These are phyloP conservation scores for Speoplatyrhinus poulsoni DNA, from an alignment of 2,113 vertebrate species.

Conservation along the genomic window DNA sequence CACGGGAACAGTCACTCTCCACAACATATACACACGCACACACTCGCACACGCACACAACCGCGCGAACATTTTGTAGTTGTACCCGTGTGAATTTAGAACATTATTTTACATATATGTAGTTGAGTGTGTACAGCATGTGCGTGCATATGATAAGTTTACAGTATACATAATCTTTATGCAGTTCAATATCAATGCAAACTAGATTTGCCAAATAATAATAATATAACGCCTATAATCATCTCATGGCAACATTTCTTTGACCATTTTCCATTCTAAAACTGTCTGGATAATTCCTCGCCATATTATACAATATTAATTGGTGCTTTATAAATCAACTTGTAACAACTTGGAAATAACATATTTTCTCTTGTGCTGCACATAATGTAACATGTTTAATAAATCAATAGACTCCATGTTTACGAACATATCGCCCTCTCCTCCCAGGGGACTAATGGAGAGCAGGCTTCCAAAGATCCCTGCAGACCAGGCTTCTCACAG, in stretches of 20 bases:
- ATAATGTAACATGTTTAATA: neutral
- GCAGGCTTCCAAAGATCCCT: slow-evolving; percentile 61
- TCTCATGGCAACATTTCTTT: too few species aligned
- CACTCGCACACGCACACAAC: slow-evolving; percentile 1
- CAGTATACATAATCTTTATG: too few species aligned
- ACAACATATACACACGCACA: neutral
- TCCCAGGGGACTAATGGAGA: slow-evolving; percentile 75
- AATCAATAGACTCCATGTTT: slow-evolving; percentile 59
- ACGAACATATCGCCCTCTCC: slow-evolving; percentile 49
- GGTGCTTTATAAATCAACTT: too few species aligned
- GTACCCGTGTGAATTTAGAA: slow-evolving; percentile 7
- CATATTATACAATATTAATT: neutral
- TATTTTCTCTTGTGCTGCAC: neutral
- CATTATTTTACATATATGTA: slow-evolving; percentile 40
- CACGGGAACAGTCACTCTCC: neutral
- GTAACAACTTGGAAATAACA: neutral
- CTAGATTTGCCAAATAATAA: too few species aligned
- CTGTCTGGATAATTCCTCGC: too few species aligned
- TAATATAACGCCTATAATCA: too few species aligned
- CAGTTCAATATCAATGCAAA: too few species aligned
- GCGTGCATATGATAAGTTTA: too few species aligned
- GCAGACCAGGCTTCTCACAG: slow-evolving; percentile 77
- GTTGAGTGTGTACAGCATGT: neutral
- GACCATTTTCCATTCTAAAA: too few species aligned
- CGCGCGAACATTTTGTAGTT: neutral